phyloP scores from a whole-genome alignment of 30 jellyfish, hydroid and myxozoan species.

The Hydra vulgaris region DNA sequence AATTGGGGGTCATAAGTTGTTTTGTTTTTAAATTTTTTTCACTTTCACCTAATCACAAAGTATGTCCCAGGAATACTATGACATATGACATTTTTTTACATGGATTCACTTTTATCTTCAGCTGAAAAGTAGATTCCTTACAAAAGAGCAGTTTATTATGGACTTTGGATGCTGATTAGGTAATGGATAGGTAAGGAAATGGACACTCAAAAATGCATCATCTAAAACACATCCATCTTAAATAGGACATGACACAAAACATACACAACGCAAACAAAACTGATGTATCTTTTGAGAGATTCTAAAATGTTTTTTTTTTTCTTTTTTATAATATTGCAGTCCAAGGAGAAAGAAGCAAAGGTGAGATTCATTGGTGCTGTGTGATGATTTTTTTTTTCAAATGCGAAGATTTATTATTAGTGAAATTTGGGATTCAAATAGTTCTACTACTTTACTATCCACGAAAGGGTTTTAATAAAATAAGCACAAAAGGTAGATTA shows the following conservation, averaged over 20 bases:
- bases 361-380: neutral
- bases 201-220: neutral
- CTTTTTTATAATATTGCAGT: conserved; percentile 11
- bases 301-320: conserved; percentile 2
- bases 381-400: neutral
- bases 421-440: too few relatives aligned
- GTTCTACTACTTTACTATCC: too few relatives aligned
- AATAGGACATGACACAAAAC: neutral
- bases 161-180: neutral
- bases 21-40: neutral
- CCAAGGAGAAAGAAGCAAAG: conserved; percentile 25
- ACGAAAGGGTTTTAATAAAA: too few relatives aligned
- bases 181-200: neutral
- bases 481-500: too few relatives aligned
- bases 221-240: neutral
- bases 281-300: neutral
- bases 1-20: neutral
- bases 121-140: neutral
- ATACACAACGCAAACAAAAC: neutral
- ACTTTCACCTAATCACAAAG: neutral
- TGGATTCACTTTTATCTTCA: neutral
- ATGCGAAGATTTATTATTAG: neutral
- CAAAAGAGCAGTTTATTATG: neutral
- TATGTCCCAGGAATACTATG: neutral
- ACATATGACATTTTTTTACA: too few relatives aligned